These are phyloP conservation scores for Digitonthophagus gazella DNA, from an alignment of 2,888 invertebrate species.

Conservation along the genomic window DNA sequence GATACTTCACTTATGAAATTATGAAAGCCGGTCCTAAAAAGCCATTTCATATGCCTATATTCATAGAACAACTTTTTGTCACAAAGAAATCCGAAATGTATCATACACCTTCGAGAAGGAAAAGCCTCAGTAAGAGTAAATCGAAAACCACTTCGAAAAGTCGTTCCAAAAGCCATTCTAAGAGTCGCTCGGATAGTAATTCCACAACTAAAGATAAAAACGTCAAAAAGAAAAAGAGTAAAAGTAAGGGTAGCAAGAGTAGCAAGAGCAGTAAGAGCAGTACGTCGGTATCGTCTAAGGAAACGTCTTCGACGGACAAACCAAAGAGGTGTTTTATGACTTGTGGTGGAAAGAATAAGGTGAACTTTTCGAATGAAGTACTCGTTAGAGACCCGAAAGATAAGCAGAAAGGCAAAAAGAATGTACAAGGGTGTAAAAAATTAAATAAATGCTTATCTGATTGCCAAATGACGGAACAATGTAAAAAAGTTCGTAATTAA, in stretches of 20 bases:
- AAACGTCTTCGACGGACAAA: no score
- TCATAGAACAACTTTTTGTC: not conserved
- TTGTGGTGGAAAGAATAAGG: not conserved
- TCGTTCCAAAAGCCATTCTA: no score
- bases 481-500: not conserved
- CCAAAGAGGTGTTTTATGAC: no score
- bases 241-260: no score
- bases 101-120: no score
- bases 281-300: no score
- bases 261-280: no score
- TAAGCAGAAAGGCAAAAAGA: not conserved
- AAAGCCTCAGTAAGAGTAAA: no score
- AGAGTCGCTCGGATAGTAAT: no score
- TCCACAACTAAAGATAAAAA: no score
- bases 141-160: not conserved
- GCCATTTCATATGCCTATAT: not conserved
- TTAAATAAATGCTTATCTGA: not conserved
- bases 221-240: no score
- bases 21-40: not conserved
- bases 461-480: not conserved
- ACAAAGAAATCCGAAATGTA: not conserved
- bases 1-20: not conserved
- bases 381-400: not conserved
- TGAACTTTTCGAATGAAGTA: not conserved
- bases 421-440: not conserved